Evolutionary conservation across 2,797 vertebrate species (phyloP), one percentile per base, ranked within the genome.

Genomic region (Melopsittacus undulatus): DNA sequence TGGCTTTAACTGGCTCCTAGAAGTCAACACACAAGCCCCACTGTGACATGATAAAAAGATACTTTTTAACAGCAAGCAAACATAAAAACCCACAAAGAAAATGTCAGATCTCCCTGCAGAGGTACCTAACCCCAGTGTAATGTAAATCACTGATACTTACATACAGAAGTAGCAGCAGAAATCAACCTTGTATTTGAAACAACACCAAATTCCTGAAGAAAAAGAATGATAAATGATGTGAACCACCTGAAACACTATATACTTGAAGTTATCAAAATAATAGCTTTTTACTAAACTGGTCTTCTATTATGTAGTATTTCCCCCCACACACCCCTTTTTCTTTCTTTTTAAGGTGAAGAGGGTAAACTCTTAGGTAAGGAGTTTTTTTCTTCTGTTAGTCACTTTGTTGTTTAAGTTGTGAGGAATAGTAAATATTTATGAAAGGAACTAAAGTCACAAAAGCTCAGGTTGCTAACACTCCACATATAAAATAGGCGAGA

Each of bases 101-200:
- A 63, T 15, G 14, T 27, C 20, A 32, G 7, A 84, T 52, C 11
- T 79, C 46, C 46, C 64, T 64, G 61, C 1, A 66, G 79, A 89
- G 57, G 23, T 54, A 73, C 3, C 22, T 46, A 88, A 91, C 42
- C 78, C 48, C 16, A 79, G 9, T 27, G 75, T 27, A 92, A 77
- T 15, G 32, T 92, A 87, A 64, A 92, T 29, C 42, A 95, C 79
- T 51, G 26, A 85, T 95, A 99, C 99, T 99, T 98, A 99, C 99
- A 99, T 96, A 99, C 99, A 98, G 99, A 99, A 88, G 99, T 99
- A 97, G 99, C 99, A 97, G 99, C 99, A 97, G 99, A 98, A 97
- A 99, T 99, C 97, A 99, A 98, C 91, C 99, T 98, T 89, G 99
- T 99, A 98, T 99, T 99, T 93, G 99, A 99, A 94, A 99, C 99